Conservation (phyloP, 2,797 vertebrate species). For the Cryptoprocta ferox region DNA sequence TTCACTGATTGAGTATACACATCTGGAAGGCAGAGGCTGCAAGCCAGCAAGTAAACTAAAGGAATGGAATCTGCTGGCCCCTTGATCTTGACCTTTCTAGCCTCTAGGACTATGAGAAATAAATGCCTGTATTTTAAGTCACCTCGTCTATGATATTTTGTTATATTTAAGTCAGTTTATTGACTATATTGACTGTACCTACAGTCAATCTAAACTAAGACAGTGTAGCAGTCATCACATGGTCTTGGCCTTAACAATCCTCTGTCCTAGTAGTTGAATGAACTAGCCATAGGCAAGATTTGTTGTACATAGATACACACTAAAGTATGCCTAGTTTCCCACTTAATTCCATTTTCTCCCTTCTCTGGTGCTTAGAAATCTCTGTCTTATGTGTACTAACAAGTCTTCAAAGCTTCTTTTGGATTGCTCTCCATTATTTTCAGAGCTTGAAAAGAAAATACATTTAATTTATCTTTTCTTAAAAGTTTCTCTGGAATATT, state of each 20-base stretch:
- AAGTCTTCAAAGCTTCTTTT: background rate
- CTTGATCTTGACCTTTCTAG: background rate
- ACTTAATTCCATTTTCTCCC: background rate
- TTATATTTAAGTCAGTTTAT: background rate
- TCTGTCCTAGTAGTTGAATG: background rate
- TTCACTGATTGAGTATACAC: background rate
- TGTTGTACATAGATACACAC: background rate
- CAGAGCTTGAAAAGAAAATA: slow-evolving; percentile 28
- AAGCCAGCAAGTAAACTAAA: background rate
- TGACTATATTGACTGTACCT: background rate
- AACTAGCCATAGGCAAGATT: background rate
- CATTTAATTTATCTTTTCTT: background rate
- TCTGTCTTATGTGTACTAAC: background rate
- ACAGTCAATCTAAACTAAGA: background rate
- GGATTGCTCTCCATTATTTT: background rate
- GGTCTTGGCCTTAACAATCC: background rate
- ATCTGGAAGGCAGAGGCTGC: background rate
- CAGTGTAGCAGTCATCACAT: background rate
- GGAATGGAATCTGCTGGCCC: background rate
- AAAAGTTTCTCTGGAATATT: background rate
- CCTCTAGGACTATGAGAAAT: background rate
- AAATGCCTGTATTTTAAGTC: background rate
- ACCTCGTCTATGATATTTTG: background rate
- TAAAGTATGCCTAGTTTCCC: background rate
- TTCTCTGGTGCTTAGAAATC: background rate